Evolutionary conservation across 2,888 invertebrate genomes (phyloP), one percentile per base, ranked within the genome.

Genomic region (Cryptocephalus primarius): DNA sequence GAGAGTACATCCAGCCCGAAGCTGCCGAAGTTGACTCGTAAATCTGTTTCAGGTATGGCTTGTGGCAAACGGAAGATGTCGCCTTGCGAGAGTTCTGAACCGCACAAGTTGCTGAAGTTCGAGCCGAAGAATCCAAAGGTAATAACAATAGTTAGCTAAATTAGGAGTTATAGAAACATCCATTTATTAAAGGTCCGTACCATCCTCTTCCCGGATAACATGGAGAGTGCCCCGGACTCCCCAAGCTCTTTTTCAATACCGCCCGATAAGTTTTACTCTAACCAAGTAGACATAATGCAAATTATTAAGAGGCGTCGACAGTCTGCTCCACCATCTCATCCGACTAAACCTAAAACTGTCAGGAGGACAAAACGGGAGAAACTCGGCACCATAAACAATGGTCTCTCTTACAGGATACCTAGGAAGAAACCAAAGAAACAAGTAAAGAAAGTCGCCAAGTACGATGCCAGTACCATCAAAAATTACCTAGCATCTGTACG

Each of bases 311-410:
- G 33, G 10, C 22, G 22, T 6, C 49, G 46, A 34, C 31, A 31
- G 10, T 43, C 40, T 0, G 36, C 31, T 2, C 38, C 32, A 22
- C 33, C 33, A 8, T 32, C 31, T 14, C 12, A 14, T 10, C 40
- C 40, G 31, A 42, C 32, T 10, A 42, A 31, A 8, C 10, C 12
- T 3, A 12, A 4, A 6, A 36, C 12, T 6, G 6, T 22, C 22
- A 22, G 33, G 9, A 34, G 14, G 10, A 34, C 32, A 11, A 9
- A 39, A 32, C 11, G 33, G 32, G 45, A 43, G 48, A 46, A 44
- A 44, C 4, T 11, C 14, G 80, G 80, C 0, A 75, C 77, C 61
- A 81, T 83, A n/a, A 83, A 83, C 60, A 69, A 74, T 48, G 83
- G 83, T 1, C 83, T 83, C 0, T 66, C 71, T 47, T 83, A 83